Conservation (phyloP, 2,888 invertebrate genomes). For the Eledona agricola region DNA sequence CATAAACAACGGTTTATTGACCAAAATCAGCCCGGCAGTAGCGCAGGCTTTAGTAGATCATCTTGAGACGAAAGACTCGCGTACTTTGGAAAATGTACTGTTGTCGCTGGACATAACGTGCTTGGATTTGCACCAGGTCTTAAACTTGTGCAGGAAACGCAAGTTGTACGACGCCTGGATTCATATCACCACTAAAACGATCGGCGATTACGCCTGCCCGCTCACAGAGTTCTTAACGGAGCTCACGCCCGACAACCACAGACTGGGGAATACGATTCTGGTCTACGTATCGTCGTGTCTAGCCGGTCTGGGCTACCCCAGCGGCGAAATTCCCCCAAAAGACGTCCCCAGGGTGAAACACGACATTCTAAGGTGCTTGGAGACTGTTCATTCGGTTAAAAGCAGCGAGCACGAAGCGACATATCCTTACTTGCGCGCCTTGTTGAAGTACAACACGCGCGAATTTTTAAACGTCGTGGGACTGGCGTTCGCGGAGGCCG, state of each 20-base stretch:
- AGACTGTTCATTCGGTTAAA: slow-evolving; percentile 73
- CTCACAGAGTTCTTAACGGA: slow-evolving; percentile 73
- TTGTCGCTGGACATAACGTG: slow-evolving; percentile 77
- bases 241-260: slow-evolving; percentile 64
- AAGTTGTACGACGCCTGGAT: slow-evolving; percentile 76
- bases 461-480: slow-evolving; percentile 88
- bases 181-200: slow-evolving; percentile 80
- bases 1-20: slow-evolving; percentile 71
- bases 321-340: slow-evolving; percentile 74
- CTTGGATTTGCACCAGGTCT: slow-evolving; percentile 78
- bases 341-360: slow-evolving; percentile 74
- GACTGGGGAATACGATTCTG: slow-evolving; percentile 82
- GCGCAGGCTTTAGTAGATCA: slow-evolving; percentile 77
- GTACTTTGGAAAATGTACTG: slow-evolving; percentile 75
- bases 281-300: slow-evolving; percentile 89
- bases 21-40: slow-evolving; percentile 72
- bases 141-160: slow-evolving; percentile 65
- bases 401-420: slow-evolving; percentile 70
- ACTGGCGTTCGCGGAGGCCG: slow-evolving; percentile 83
- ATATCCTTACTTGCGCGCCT: slow-evolving; percentile 77
- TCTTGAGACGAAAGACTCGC: slow-evolving; percentile 68
- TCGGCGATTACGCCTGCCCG: slow-evolving; percentile 78
- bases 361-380: slow-evolving; percentile 75
- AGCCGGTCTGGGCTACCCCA: slow-evolving; percentile 85
- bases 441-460: slow-evolving; percentile 83